A percentile compares a stretch with the other conserved stretches of the same genome.
Conservation (phyloP, 2,888 invertebrate genomes). For the Leptinotarsa rubiginosa region DNA sequence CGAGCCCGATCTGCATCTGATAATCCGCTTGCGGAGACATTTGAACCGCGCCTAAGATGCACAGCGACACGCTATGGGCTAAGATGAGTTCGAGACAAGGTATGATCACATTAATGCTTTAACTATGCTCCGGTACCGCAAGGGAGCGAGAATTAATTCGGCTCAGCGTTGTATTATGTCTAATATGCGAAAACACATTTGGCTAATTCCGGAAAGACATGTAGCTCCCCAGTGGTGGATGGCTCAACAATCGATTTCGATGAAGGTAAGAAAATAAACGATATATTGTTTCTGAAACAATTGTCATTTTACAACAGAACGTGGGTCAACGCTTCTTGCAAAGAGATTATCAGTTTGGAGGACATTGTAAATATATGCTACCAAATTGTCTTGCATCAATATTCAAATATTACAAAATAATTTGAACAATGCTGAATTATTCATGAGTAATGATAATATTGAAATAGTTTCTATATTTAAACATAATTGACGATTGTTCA, state of each 20-base stretch:
- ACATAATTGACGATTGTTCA: too few relatives aligned
- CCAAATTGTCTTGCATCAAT: too few relatives aligned
- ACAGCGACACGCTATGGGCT: conserved; percentile 62
- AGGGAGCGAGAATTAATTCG: conserved; percentile 64
- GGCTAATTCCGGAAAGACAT: conserved; percentile 59
- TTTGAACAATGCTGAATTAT: too few relatives aligned
- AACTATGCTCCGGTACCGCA: conserved; percentile 64
- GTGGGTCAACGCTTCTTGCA: too few relatives aligned
- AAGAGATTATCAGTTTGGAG: too few relatives aligned
- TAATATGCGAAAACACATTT: conserved; percentile 66
- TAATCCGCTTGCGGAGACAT: conserved; percentile 66
- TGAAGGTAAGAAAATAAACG: conserved; percentile 5
- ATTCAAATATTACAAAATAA: too few relatives aligned
- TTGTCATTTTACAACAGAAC: too few relatives aligned
- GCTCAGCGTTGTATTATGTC: conserved; percentile 64
- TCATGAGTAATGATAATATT: too few relatives aligned
- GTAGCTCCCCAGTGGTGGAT: conserved; percentile 39
- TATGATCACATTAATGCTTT: conserved; percentile 67
- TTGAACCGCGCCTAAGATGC: conserved; percentile 64
- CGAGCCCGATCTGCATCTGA: conserved; percentile 62
- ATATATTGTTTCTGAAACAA: neutral
- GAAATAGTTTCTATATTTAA: too few relatives aligned
- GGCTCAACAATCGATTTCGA: neutral
- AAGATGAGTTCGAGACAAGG: conserved; percentile 64
- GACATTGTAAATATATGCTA: too few relatives aligned